Evolutionary conservation across 2,888 invertebrate species (phyloP), one percentile per base, ranked within the genome.

Genomic region (Cheilosia scutellata): DNA sequence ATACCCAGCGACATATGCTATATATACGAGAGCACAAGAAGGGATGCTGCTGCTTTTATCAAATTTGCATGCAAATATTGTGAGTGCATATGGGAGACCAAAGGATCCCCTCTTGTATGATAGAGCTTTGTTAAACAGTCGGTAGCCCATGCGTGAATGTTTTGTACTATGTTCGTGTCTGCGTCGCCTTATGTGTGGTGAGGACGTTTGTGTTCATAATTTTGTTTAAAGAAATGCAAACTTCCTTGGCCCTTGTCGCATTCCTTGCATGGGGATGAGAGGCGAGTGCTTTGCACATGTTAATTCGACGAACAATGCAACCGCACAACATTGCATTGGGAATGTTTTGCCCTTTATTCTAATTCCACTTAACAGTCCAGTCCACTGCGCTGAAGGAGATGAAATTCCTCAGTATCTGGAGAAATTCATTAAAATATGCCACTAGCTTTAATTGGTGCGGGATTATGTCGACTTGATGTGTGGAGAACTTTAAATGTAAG

Each of bases 31-130:
- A 31, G 62, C 25, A 42, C 42, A 49, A 62, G 42, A 71, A 66
- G 29, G 60, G 47, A 57, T 42, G 42, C 20, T 20, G 20, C 65
- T 72, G 80, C 80, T 86, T 80, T 86, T 77, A 82, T 82, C 82
- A 86, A 86, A 86, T 80, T 86, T 86, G 80, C 76, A 86, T 86
- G 76, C 76, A 86, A 86, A 86, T 72, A 86, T 86, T 86, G 80
- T 75, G 79, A 79, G 68, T 68, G 83, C 79, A 78, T 63, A 74
- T 68, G 83, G 78, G 68, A 63, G 58, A 74, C 68, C 63, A 37
- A 58, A 57, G 42, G 70, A 74, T 70, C 51, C 68, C 68, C 25
- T 72, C 44, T 65, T 63, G 37, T 55, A 57, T 68, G 68, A 47
- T 55, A 62, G 62, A 49, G 78, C 71, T 77, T 53, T 71, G 58